A percentile compares a stretch with the other conserved stretches of the same genome.
Conservation (phyloP, 2,888 invertebrate species). For the Synergus itoensis region DNA sequence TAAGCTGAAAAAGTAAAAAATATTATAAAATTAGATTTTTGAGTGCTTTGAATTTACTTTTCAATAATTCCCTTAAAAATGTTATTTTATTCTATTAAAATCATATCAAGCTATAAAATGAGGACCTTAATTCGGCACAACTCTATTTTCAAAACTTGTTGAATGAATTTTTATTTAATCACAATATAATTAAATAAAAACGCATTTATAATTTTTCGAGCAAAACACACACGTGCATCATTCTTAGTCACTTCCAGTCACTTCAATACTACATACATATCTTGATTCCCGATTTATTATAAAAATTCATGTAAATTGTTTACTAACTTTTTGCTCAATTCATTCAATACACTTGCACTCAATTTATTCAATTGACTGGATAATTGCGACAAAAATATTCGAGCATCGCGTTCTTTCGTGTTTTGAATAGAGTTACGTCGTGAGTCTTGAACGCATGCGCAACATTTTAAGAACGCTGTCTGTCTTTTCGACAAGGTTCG, state of each 20-base stretch:
- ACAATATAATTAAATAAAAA: neutral
- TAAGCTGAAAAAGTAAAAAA: neutral
- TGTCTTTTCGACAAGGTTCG: constrained; percentile 56
- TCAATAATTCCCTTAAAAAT: too few relatives aligned
- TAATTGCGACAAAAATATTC: constrained; percentile 13
- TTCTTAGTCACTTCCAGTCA: neutral
- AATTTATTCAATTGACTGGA: neutral
- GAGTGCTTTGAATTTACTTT: too few relatives aligned
- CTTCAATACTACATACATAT: neutral
- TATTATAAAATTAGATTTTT: neutral
- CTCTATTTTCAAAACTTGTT: neutral
- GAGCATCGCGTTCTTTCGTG: constrained; percentile 40
- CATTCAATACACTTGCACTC: neutral
- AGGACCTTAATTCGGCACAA: neutral
- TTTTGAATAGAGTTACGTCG: constrained; percentile 67
- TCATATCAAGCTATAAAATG: neutral
- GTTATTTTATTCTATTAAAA: too few relatives aligned
- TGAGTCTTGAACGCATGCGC: constrained; percentile 66
- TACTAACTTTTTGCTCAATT: neutral
- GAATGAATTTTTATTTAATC: constrained; percentile 2
- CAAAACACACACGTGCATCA: neutral
- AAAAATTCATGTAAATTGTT: neutral
- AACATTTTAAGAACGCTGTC: constrained; percentile 68
- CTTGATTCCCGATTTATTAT: neutral
- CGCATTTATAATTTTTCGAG: neutral